Evolutionary conservation across 2,113 vertebrate species (phyloP).

Genomic region (Melanocharis versteri): DNA sequence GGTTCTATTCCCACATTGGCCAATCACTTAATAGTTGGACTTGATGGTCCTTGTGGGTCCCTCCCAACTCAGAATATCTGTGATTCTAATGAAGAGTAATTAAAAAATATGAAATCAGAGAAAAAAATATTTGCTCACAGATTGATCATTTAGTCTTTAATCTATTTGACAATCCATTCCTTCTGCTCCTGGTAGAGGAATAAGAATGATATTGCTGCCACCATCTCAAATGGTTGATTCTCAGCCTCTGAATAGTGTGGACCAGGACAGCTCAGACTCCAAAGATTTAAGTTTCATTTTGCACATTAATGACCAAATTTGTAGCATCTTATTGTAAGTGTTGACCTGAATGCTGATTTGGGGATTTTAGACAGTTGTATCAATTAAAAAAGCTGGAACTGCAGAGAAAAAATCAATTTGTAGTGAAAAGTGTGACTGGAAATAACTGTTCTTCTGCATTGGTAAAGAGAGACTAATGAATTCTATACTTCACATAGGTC

Average conservation of each 20-base stretch:
- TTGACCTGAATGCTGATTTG: neutral
- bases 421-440: neutral
- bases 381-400: neutral
- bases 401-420: neutral
- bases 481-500: neutral
- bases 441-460: neutral
- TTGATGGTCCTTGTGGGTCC: neutral
- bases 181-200: neutral
- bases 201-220: neutral
- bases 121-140: neutral
- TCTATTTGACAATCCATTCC: neutral
- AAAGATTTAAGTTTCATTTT: neutral
- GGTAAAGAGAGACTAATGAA: neutral
- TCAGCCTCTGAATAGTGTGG: neutral
- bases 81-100: neutral
- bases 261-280: neutral
- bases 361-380: neutral
- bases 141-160: neutral
- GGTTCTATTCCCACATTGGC: fast-evolving
- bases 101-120: neutral
- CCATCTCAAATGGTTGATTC: neutral
- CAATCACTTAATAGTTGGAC: neutral
- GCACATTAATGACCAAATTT: neutral
- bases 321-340: neutral
- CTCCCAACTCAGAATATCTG: neutral